These are phyloP conservation scores for Puntigrus tetrazona DNA, from an alignment of 2,113 vertebrate genomes.

Conservation along the genomic window DNA sequence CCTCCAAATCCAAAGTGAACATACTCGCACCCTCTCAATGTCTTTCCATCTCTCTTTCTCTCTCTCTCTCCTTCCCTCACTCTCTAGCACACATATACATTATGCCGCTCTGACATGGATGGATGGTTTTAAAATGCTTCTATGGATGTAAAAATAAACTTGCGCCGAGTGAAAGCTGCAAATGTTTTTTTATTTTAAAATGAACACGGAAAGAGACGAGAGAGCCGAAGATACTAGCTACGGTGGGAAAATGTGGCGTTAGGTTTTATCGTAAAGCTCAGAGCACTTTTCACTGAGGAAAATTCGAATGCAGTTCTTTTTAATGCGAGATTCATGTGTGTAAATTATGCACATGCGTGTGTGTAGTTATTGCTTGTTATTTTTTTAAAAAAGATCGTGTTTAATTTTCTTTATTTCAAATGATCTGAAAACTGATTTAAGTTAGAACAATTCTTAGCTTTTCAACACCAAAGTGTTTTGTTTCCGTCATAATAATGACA, in stretches of 20 bases:
- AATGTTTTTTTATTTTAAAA: slow-evolving; percentile 58
- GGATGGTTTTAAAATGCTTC: slow-evolving; percentile 67
- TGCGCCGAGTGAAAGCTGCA: slow-evolving; percentile 64
- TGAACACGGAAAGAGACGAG: background rate
- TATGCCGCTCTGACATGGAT: slow-evolving; percentile 65
- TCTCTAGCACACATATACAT: background rate
- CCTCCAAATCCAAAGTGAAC: slow-evolving; percentile 71
- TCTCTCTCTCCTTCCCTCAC: slow-evolving; percentile 4
- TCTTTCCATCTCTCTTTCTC: slow-evolving; percentile 3
- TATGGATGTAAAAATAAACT: slow-evolving; percentile 75
- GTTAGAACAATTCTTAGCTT: background rate
- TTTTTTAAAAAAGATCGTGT: background rate
- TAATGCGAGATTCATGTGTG: background rate
- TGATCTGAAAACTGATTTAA: background rate
- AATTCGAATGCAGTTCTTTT: background rate
- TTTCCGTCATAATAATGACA: background rate
- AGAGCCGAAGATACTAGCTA: background rate
- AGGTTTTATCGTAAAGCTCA: background rate
- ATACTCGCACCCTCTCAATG: slow-evolving; percentile 47
- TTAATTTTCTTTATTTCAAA: background rate
- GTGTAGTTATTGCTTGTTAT: background rate
- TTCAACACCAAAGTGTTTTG: background rate
- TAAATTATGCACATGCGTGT: background rate
- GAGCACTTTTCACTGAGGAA: background rate
- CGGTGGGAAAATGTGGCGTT: background rate